phyloP scores from a whole-genome alignment of 2,888 invertebrate genomes.

The Luffia ferchaultella region DNA sequence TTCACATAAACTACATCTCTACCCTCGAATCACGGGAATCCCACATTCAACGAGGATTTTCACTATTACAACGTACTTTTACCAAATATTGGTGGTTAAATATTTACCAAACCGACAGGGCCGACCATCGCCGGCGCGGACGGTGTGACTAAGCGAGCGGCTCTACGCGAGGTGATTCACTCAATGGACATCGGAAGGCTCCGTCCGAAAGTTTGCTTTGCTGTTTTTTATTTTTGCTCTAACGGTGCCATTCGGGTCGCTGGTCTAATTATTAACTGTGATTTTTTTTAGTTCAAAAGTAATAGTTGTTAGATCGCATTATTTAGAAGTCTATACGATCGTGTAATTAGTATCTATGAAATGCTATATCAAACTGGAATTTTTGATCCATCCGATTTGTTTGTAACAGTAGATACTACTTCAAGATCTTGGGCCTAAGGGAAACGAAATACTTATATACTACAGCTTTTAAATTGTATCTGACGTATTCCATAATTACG shows the following conservation, averaged over 20 bases:
- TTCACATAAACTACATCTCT: background rate
- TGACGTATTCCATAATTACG: too few species aligned
- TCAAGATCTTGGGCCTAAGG: too few species aligned
- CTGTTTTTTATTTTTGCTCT: slow-evolving; percentile 40
- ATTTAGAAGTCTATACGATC: too few species aligned
- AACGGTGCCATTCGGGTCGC: slow-evolving; percentile 36
- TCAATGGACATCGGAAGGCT: slow-evolving; percentile 36
- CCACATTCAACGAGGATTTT: background rate
- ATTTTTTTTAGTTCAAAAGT: background rate
- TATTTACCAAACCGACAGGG: slow-evolving; percentile 43
- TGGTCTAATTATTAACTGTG: slow-evolving; percentile 29
- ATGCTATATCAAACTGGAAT: too few species aligned
- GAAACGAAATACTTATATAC: too few species aligned
- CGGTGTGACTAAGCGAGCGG: slow-evolving; percentile 34
- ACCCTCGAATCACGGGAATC: background rate
- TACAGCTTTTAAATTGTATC: too few species aligned
- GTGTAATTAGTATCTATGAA: too few species aligned
- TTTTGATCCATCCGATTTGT: too few species aligned
- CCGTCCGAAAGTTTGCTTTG: slow-evolving; percentile 45
- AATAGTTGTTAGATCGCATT: background rate
- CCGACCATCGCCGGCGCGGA: slow-evolving; percentile 28
- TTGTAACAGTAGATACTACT: too few species aligned
- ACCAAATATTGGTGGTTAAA: slow-evolving; percentile 42
- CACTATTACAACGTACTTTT: background rate
- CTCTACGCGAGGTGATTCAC: slow-evolving; percentile 40